Evolutionary conservation across 2,797 vertebrate species (phyloP).

Genomic region (Hafferia zeledoni): DNA sequence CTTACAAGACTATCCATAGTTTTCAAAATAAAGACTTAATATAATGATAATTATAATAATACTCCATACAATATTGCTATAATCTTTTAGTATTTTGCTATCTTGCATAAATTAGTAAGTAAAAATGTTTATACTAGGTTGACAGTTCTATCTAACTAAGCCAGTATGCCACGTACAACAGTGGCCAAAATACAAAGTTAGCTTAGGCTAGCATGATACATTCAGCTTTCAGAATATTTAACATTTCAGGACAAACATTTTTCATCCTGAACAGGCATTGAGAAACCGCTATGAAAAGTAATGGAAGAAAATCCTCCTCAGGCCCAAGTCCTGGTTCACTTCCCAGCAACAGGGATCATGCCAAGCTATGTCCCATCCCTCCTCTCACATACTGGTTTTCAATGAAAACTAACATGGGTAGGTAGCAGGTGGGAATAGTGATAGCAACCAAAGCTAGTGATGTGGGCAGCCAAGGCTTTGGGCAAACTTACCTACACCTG

Average conservation of each 20-base stretch:
- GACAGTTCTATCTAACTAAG: not conserved
- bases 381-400: not conserved
- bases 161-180: not conserved
- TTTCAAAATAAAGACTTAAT: not conserved
- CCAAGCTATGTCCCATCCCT: too few relatives aligned
- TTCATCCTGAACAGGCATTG: not conserved
- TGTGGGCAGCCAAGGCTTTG: not conserved
- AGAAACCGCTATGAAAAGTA: not conserved
- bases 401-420: not conserved
- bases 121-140: not conserved
- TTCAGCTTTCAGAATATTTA: not conserved
- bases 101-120: not conserved
- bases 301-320: not conserved
- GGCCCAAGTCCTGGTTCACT: not conserved
- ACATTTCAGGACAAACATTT: not conserved
- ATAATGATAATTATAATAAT: not conserved
- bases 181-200: not conserved
- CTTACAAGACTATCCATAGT: not conserved
- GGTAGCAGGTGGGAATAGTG: not conserved
- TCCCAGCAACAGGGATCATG: not conserved
- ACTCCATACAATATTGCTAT: not conserved
- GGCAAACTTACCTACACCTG: rapidly evolving
- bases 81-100: not conserved
- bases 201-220: not conserved
- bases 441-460: not conserved